Base-by-base conservation (phyloP, 2,888 invertebrate genomes). In the Stenurella melanura region DNA sequence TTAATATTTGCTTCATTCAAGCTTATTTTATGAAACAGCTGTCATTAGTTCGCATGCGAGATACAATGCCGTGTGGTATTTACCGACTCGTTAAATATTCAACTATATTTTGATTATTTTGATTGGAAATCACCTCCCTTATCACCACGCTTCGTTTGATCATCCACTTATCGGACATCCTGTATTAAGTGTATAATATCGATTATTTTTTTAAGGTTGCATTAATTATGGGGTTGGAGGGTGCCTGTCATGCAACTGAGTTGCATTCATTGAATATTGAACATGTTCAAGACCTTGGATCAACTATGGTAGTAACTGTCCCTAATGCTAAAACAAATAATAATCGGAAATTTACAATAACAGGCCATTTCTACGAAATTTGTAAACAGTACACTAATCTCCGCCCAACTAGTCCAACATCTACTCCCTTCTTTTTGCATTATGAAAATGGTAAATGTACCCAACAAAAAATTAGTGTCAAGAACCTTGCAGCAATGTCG, bases 371-470 rank as follows among this genome's bases (percentile, higher is more conserved):
- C 66, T 78, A 81, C 54, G 15, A 76, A 34, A 74, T 79, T 68
- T 75, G 61, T 50, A 79, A 74, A 58, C 76, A 67, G 56, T 80
- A 81, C 70, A 26, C 50, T 9, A 57, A 73, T 54, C 78, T 78
- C 5, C 78, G 82, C 4, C 80, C 7, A 17, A 26, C 1, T 70
- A n/a, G 4, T 70, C 11, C 81, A 10, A 17, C 38, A 18, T 21
- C 74, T n/a, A 56, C 30, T 7, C 26, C 38, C 57, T 30, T 21
- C 64, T 81, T 82, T 69, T 30, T 82, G 12, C 74, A 77, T 21
- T 80, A 76, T 64, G 74, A 77, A 75, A 76, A 77, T 6, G 79
- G 80, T 3, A 80, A 77, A 69, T 80, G 79, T 61, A 71, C 70
- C 15, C 4, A 11, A 9, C 79, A 80, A 61, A 64, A 63, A 56